These are phyloP conservation scores for Gymnothorax javanicus DNA, from an alignment of 2,797 vertebrate species.

Conservation along the genomic window DNA sequence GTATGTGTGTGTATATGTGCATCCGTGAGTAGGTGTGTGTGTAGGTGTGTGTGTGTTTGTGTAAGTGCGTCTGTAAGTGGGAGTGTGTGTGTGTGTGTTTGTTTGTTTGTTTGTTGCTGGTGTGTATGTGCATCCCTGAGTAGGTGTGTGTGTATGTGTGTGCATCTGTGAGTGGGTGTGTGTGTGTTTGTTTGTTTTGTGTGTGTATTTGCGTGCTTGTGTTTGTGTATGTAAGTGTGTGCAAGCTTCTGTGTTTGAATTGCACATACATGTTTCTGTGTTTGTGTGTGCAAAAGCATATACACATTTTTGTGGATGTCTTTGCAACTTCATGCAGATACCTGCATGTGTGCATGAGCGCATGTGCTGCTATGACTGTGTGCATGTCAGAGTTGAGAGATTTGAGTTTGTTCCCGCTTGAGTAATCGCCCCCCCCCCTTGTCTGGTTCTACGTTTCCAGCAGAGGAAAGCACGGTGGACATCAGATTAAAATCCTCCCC, in stretches of 20 bases:
- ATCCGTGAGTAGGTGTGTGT: constrained; percentile 49
- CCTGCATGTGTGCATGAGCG: too few species aligned
- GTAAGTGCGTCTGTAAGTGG: too few species aligned
- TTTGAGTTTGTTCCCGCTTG: constrained; percentile 42
- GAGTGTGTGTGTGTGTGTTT: constrained; percentile 16
- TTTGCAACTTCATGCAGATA: too few species aligned
- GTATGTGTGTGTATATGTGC: neutral
- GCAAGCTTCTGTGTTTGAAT: too few species aligned
- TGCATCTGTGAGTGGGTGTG: neutral
- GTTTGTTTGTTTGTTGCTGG: too few species aligned
- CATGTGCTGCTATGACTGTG: too few species aligned
- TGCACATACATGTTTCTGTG: too few species aligned
- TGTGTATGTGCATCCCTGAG: neutral
- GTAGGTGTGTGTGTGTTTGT: constrained; percentile 1
- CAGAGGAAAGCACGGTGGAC: constrained; percentile 75
- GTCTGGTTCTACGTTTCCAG: constrained; percentile 57
- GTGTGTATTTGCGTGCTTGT: too few species aligned
- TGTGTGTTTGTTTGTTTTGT: neutral
- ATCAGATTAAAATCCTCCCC: constrained; percentile 83
- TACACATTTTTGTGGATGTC: too few species aligned
- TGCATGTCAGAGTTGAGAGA: neutral
- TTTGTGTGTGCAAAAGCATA: too few species aligned
- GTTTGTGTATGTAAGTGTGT: too few species aligned
- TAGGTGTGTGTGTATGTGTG: constrained; percentile 5
- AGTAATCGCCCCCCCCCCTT: constrained; percentile 70